phyloP scores from a whole-genome alignment of 2,888 invertebrate genomes.

The Protophormia terraenovae region DNA sequence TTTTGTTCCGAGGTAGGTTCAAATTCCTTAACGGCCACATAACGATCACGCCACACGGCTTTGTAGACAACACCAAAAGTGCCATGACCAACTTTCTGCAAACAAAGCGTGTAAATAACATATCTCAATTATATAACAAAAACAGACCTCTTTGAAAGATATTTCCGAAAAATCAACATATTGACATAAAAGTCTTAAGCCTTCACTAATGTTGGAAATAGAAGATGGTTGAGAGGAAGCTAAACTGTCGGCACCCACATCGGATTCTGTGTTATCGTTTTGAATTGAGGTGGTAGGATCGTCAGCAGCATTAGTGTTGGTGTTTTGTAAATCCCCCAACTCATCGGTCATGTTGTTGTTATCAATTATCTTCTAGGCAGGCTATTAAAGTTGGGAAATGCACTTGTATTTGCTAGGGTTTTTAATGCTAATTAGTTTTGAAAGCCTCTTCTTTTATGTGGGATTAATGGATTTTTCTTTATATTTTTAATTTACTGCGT shows the following conservation, averaged over 20 bases:
- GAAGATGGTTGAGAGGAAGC: neutral
- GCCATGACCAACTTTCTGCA: conserved; percentile 94
- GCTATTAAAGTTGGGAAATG: neutral
- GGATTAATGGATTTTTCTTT: neutral
- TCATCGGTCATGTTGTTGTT: conserved; percentile 52
- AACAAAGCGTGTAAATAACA: conserved; percentile 41
- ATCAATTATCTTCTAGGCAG: too few species aligned
- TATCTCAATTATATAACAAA: conserved; percentile 10
- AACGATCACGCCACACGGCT: conserved; percentile 91
- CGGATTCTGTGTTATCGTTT: neutral
- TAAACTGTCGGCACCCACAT: conserved; percentile 49
- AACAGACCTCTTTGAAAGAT: conserved; percentile 67
- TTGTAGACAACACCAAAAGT: conserved; percentile 97
- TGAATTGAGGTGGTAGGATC: neutral
- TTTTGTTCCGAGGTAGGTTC: conserved; percentile 94
- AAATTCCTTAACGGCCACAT: conserved; percentile 96
- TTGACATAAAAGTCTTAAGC: conserved; percentile 62
- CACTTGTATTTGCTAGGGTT: neutral
- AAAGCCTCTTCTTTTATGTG: neutral
- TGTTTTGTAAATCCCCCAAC: conserved; percentile 33
- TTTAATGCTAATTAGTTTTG: neutral
- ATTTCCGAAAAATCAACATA: conserved; percentile 68
- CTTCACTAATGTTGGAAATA: conserved; percentile 44
- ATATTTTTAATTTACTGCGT: conserved; percentile 42
- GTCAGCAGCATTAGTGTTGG: neutral